Conservation (phyloP, 2,113 vertebrate species). For the Mesoclemmys tuberculata region DNA sequence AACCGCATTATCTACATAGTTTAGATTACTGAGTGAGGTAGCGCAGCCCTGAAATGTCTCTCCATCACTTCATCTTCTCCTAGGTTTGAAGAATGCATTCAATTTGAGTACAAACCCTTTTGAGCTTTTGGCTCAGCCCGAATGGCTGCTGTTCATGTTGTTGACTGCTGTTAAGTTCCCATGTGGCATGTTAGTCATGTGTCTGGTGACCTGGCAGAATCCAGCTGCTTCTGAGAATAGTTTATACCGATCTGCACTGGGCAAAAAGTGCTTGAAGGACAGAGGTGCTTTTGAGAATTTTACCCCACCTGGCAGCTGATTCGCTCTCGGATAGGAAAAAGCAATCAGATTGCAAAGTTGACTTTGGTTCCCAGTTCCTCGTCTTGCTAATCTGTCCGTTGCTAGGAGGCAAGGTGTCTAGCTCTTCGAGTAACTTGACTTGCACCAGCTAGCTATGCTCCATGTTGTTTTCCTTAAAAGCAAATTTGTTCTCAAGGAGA, state of each 20-base stretch:
- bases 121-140: not conserved
- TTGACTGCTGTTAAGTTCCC: not conserved
- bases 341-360: not conserved
- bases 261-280: not conserved
- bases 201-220: not conserved
- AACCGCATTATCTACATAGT: not conserved
- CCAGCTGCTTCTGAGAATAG: not conserved
- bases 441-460: not conserved
- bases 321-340: not conserved
- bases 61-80: slow-evolving; percentile 1
- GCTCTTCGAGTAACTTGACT: not conserved
- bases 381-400: not conserved
- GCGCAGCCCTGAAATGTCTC: not conserved
- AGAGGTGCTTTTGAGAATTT: not conserved
- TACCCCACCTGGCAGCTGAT: not conserved
- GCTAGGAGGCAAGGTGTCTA: not conserved
- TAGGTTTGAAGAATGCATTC: slow-evolving; percentile 15
- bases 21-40: not conserved
- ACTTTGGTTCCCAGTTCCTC: not conserved
- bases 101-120: not conserved
- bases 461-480: not conserved
- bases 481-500: not conserved
- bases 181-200: not conserved
- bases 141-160: not conserved
- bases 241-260: not conserved